These are phyloP conservation scores for Bemisia tabaci DNA, from an alignment of 1,140 invertebrate genomes.

Conservation along the genomic window DNA sequence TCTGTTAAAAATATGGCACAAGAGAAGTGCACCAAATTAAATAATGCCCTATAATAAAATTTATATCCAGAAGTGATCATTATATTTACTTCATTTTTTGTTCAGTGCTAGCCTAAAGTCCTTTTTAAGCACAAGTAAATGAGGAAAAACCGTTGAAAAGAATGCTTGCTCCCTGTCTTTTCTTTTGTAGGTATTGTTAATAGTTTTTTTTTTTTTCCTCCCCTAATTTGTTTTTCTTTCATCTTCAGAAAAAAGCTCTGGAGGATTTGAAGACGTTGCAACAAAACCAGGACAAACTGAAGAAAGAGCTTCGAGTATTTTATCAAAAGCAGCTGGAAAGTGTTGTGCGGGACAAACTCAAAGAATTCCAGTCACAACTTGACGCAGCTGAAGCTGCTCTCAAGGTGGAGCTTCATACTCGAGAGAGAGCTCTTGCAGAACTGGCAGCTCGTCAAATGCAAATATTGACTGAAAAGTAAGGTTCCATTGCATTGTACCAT, in stretches of 20 bases:
- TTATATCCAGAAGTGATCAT: too few relatives aligned
- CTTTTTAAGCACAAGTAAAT: too few relatives aligned
- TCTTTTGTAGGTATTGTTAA: too few relatives aligned
- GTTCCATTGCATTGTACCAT: too few relatives aligned
- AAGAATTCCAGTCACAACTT: constrained; percentile 60
- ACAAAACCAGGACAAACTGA: constrained; percentile 46
- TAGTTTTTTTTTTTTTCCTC: too few relatives aligned
- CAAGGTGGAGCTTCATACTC: constrained; percentile 44
- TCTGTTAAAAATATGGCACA: too few relatives aligned
- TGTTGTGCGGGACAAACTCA: constrained; percentile 55
- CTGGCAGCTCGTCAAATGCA: constrained; percentile 2
- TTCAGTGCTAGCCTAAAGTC: too few relatives aligned
- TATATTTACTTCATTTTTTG: too few relatives aligned
- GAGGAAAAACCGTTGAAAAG: too few relatives aligned
- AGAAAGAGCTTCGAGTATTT: constrained; percentile 49
- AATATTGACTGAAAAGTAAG: constrained; percentile 2
- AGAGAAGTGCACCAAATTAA: too few relatives aligned
- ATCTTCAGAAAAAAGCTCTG: constrained; percentile 35
- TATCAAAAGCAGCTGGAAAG: constrained; percentile 67
- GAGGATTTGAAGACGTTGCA: constrained; percentile 38
- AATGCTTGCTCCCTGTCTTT: too few relatives aligned
- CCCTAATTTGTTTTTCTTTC: constrained; percentile 9
- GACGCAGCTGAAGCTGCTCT: constrained; percentile 48
- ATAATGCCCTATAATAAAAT: too few relatives aligned
- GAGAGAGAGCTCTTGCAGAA: constrained; percentile 49